A percentile compares a stretch with the other conserved stretches of the same genome.
These are phyloP conservation scores for Emys orbicularis DNA, from an alignment of 2,797 vertebrate species.

Conservation along the genomic window DNA sequence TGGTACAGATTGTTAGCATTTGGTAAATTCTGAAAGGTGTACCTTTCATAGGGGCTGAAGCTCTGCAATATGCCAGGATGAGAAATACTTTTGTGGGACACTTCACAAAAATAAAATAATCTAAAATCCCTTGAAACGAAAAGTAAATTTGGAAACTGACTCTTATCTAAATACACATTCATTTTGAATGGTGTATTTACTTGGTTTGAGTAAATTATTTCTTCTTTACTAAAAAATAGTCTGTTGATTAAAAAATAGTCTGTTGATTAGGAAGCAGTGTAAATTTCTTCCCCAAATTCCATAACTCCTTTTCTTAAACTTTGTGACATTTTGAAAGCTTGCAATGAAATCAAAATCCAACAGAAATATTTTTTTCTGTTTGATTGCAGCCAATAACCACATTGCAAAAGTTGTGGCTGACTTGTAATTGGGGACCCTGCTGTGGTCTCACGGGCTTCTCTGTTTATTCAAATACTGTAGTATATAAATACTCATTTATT, in stretches of 20 bases:
- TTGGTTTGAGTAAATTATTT: neutral
- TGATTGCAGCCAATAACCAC: conserved; percentile 76
- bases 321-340: conserved; percentile 57
- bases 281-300: conserved; percentile 49
- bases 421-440: conserved; percentile 64
- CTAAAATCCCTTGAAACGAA: conserved; percentile 24
- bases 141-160: conserved; percentile 8
- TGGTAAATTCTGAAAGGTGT: neutral
- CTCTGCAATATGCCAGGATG: neutral
- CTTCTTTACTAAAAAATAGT: neutral
- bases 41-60: neutral
- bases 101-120: neutral
- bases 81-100: neutral
- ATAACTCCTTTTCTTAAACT: conserved; percentile 20
- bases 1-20: neutral
- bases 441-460: conserved; percentile 66
- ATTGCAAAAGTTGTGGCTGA: conserved; percentile 68
- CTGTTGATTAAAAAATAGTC: neutral
- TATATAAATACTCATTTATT: conserved; percentile 75
- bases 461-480: conserved; percentile 66
- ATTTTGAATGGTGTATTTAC: conserved; percentile 17
- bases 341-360: conserved; percentile 71
- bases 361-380: conserved; percentile 78
- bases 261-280: neutral
- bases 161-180: conserved; percentile 30